Conservation (phyloP, 2,888 invertebrate species). For the Drosophila barbarae region DNA sequence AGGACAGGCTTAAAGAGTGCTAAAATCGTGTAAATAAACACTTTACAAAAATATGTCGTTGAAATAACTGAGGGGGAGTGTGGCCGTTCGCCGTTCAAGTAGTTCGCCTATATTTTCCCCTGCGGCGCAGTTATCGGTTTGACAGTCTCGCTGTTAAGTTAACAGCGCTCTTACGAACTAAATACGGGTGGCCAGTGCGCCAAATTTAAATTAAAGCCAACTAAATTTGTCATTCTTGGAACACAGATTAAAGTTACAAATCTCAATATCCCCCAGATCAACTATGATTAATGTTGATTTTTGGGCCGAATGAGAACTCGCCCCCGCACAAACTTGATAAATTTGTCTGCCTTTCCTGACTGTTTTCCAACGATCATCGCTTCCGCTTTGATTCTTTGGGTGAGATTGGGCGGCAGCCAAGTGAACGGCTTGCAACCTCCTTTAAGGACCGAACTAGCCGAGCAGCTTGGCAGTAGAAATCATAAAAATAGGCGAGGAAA, state of each 20-base stretch:
- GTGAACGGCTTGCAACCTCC: conserved; percentile 52
- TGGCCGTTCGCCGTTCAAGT: not conserved
- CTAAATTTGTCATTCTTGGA: conserved; percentile 6
- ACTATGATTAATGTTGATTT: conserved; percentile 59
- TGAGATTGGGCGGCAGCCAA: conserved; percentile 36
- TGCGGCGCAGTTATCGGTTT: conserved; percentile 5
- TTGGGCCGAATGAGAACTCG: conserved; percentile 25
- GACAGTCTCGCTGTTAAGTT: conserved; percentile 9
- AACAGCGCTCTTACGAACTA: not conserved
- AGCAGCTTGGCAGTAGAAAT: conserved; percentile 65
- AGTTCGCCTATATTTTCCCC: not conserved
- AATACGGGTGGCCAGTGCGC: conserved; percentile 6
- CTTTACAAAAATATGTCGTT: conserved; percentile 54
- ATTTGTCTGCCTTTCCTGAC: conserved; percentile 75
- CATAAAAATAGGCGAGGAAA: conserved; percentile 73
- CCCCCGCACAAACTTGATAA: conserved; percentile 72
- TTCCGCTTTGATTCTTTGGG: conserved; percentile 68
- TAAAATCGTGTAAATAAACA: conserved; percentile 59
- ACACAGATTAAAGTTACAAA: conserved; percentile 44
- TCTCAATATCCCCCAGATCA: conserved; percentile 9
- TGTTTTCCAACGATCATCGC: conserved; percentile 69
- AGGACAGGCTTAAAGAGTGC: conserved; percentile 55
- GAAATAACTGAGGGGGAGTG: conserved; percentile 4
- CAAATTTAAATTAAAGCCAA: conserved; percentile 18
- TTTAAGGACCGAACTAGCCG: conserved; percentile 54